Evolutionary conservation across 2,888 invertebrate species (phyloP).

Genomic region (Drosophila prolongata): DNA sequence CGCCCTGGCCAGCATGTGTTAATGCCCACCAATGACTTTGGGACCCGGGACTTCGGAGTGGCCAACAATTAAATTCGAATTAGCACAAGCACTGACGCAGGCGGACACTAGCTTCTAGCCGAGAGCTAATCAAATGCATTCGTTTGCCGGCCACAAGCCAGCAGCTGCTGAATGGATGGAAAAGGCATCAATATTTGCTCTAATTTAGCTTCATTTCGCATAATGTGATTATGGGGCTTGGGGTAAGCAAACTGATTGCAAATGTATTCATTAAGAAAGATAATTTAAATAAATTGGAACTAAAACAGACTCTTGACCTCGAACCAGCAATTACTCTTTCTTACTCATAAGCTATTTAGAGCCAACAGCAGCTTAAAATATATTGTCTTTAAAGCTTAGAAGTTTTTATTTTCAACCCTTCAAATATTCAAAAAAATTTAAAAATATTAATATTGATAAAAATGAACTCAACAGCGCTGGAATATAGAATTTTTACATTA

Average conservation of each 20-base stretch:
- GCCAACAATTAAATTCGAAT: slow-evolving; percentile 83
- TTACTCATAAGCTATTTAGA: too few species aligned
- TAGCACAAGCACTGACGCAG: slow-evolving; percentile 75
- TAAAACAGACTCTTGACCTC: too few species aligned
- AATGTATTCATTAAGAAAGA: background rate
- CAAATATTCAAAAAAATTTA: too few species aligned
- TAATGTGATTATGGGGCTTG: slow-evolving; percentile 3
- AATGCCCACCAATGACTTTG: slow-evolving; percentile 48
- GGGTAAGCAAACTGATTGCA: too few species aligned
- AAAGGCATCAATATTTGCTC: slow-evolving; percentile 15
- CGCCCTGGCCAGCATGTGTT: slow-evolving; percentile 55
- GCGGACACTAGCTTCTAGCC: slow-evolving; percentile 19
- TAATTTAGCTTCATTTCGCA: slow-evolving; percentile 5
- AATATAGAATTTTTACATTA: too few species aligned
- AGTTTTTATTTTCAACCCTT: too few species aligned
- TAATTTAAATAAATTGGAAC: too few species aligned
- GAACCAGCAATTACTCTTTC: too few species aligned
- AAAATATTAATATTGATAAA: too few species aligned
- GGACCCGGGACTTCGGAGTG: background rate
- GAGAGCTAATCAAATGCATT: slow-evolving; percentile 29
- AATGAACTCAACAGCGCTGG: too few species aligned
- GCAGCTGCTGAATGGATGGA: slow-evolving; percentile 23
- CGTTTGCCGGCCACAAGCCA: slow-evolving; percentile 29
- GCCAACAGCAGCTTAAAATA: too few species aligned
- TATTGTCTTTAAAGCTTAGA: too few species aligned